These are phyloP conservation scores for Campaea margaritaria DNA, from an alignment of 2,888 invertebrate species.

Conservation along the genomic window DNA sequence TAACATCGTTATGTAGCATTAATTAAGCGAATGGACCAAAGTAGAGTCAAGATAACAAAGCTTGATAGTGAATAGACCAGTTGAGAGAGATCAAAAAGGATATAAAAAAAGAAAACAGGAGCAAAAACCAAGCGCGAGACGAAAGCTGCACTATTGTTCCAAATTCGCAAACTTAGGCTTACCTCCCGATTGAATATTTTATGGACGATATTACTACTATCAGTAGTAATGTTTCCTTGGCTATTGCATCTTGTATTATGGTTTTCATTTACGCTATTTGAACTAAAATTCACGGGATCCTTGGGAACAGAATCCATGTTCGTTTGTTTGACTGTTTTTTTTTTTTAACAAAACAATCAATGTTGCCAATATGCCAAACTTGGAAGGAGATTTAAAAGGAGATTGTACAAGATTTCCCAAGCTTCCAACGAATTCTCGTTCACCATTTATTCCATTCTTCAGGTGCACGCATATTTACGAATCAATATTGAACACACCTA, in stretches of 20 bases:
- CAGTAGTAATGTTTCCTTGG: constrained; percentile 57
- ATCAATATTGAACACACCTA: too few relatives aligned
- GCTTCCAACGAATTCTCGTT: too few relatives aligned
- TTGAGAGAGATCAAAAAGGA: constrained; percentile 4
- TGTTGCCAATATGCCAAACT: too few relatives aligned
- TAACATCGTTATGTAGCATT: too few relatives aligned
- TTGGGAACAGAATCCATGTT: constrained; percentile 79
- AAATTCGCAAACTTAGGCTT: constrained; percentile 56
- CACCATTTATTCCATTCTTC: too few relatives aligned
- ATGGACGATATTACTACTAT: constrained; percentile 72
- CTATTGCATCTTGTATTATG: constrained; percentile 59
- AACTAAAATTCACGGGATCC: constrained; percentile 66
- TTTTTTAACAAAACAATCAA: constrained; percentile 20
- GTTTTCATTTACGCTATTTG: constrained; percentile 60
- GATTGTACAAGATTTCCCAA: too few relatives aligned
- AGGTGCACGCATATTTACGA: too few relatives aligned
- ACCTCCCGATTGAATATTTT: constrained; percentile 87
- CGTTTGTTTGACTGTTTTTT: constrained; percentile 75
- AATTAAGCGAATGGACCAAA: neutral
- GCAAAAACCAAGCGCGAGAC: constrained; percentile 48
- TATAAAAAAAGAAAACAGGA: constrained; percentile 48
- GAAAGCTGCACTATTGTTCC: constrained; percentile 33
- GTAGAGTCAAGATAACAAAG: neutral
- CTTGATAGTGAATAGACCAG: constrained; percentile 3
- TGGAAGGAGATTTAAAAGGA: too few relatives aligned